Conservation (phyloP, 2,888 invertebrate genomes). For the Minunthozetes semirufus region DNA sequence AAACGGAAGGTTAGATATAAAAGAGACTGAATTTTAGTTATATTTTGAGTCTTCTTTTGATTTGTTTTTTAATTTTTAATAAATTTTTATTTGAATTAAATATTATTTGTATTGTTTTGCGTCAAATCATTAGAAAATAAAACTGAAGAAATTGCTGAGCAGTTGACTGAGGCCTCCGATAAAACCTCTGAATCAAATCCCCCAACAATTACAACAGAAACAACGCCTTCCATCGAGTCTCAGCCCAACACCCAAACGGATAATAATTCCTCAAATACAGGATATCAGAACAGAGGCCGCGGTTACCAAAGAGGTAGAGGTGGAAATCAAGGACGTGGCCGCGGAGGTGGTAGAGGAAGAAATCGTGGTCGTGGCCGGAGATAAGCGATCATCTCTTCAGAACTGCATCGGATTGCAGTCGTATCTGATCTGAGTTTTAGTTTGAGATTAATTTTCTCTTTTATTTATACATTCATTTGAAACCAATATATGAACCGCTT, state of each 20-base stretch:
- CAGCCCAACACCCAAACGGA: background rate
- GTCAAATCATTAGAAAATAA: background rate
- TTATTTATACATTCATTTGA: background rate
- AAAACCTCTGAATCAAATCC: conserved; percentile 18
- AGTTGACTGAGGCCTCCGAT: background rate
- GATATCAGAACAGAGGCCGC: background rate
- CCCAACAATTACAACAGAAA: background rate
- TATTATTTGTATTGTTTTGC: background rate
- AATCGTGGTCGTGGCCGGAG: conserved; percentile 25
- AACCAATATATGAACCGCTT: background rate
- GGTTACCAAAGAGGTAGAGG: conserved; percentile 10
- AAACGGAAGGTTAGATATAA: background rate
- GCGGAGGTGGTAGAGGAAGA: conserved; percentile 21
- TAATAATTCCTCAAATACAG: background rate
- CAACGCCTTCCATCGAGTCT: background rate
- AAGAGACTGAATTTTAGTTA: too few relatives aligned
- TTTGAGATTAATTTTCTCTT: background rate
- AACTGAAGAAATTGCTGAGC: conserved; percentile 10
- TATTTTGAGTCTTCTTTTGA: too few relatives aligned
- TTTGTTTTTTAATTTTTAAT: background rate
- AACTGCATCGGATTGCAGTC: background rate
- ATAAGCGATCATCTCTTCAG: background rate
- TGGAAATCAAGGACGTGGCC: conserved; percentile 10
- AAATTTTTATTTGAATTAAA: background rate
- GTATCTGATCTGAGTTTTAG: background rate